Evolutionary conservation across 92 coral and sea anemone genomes (phyloP).

Genomic region (Meandrina meandrites): DNA sequence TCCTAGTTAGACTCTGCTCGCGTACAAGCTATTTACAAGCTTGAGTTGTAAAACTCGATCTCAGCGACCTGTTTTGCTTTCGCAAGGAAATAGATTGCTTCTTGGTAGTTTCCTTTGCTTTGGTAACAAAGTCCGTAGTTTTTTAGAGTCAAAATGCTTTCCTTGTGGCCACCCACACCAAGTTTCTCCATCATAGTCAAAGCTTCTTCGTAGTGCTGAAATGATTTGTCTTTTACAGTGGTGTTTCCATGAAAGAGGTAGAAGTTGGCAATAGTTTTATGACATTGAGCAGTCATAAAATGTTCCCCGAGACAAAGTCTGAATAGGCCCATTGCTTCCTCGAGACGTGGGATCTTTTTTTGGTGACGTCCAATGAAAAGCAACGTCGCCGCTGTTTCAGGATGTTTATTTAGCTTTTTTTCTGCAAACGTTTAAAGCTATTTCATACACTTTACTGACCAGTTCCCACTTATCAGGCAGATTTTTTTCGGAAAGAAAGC

Average conservation of each 20-base stretch:
- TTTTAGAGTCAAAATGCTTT: conserved; percentile 12
- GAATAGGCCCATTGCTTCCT: background rate
- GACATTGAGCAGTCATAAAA: conserved; percentile 26
- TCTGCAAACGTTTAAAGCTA: background rate
- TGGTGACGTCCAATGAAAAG: background rate
- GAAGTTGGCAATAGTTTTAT: conserved; percentile 20
- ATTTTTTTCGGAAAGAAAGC: no score
- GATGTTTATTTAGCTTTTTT: background rate
- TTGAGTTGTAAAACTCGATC: background rate
- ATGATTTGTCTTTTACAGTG: background rate
- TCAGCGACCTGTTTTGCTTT: conserved; percentile 21
- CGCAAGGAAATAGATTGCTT: background rate
- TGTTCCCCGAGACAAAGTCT: background rate
- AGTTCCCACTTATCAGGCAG: no score
- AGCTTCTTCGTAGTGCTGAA: background rate
- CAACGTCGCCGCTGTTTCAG: conserved; percentile 28
- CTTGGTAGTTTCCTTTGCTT: conserved; percentile 1
- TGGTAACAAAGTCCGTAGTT: background rate
- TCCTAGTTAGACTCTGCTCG: no score
- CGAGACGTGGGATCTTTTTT: background rate
- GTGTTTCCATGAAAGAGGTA: background rate
- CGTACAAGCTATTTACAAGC: no score
- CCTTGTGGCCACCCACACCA: conserved; percentile 28
- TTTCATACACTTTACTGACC: background rate
- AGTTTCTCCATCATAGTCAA: conserved; percentile 6